Evolutionary conservation across 2,797 vertebrate species (phyloP), one percentile per base, ranked within the genome.

Genomic region (Acanthis flammea): DNA sequence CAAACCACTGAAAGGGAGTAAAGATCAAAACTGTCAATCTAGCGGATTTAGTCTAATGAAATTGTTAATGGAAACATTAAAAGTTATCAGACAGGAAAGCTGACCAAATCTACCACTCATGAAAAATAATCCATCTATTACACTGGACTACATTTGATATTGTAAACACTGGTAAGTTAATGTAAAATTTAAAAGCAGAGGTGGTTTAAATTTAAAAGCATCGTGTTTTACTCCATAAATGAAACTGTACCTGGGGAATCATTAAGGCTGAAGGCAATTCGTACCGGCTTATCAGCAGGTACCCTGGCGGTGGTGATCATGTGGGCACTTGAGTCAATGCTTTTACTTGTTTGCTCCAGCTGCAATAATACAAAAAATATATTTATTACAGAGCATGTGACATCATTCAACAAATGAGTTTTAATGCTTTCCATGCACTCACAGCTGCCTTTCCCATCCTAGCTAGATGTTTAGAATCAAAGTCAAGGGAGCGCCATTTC

Each of bases 261-360:
- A 93, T 98, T 98, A 44, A 99, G 99, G 98, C 99, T 99, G 98
- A 99, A 99, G 97, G 99, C 98, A 87, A 99, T 99, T 98, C 98
- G 98, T 95, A 99, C 98, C 92, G 98, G 98, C 98, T 99, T 99
- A 97, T 99, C 99, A 89, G 99, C 98, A 97, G 99, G 98, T 97
- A 99, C 98, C 98, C 99, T 98, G 98, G 99, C 98, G 97, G 99
- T 99, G 98, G 98, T 99, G 98, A 99, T 99, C 99, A 99, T 99
- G 99, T 99, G 99, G 99, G 98, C 99, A 98, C 98, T 98, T 97
- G 97, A 96, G 94, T 96, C 96, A 94, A 95, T 94, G 94, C 11
- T 97, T 96, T 97, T 97, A 95, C 95, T 97, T 96, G 96, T 96
- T 95, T 96, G 97, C 97, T 98, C 98, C 97, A 98, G 97, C 98